Evolutionary conservation across 2,113 vertebrate genomes (phyloP), one percentile per base, ranked within the genome.

Genomic region (Elephas maximus): DNA sequence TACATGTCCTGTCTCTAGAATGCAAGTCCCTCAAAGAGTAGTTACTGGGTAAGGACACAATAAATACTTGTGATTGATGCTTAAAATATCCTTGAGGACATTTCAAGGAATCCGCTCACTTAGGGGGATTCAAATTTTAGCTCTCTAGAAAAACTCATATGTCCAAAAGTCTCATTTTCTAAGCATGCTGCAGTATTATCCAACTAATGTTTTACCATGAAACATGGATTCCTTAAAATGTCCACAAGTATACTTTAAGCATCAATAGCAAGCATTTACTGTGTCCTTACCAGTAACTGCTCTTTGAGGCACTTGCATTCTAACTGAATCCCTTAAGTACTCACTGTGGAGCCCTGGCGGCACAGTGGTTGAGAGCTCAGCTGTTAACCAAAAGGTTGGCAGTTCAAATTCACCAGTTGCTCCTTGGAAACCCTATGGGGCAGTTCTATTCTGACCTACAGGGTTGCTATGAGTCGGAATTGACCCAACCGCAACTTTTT

Each of bases 241-340:
- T n/a, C 76, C 62, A 67, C 28, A 48, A 93, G 24, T 76, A 51
- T 84, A 87, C 85, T 51, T 79, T 69, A 91, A 80, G 48, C 18
- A 20, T 86, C 63, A 88, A 45, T 73, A 84, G 28, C 20, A 94
- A 90, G 69, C 14, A 86, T 67, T 81, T 94, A 26, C 93, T 88
- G 10, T 67, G 14, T 81, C 24, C 24, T 92, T 88, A 79, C 3
- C 53, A 63, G 15, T 41, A 62, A n/a, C 28, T 86, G 20, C 48
- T 89, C 24, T 94, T 84, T 15, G 20, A 84, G 51, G 45, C 37
- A 48, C 71, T 88, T 71, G 6, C 73, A 18, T 90, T 95, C 44
- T 67, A 62, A 65, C 23, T 88, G 77, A 90, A 57, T 57, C 15
- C 53, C 53, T 14, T 57, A 57, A 57, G 53, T 14, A 15, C 53